phyloP scores from a whole-genome alignment of 1,140 invertebrate genomes.

The Drosophila paulistorum region DNA sequence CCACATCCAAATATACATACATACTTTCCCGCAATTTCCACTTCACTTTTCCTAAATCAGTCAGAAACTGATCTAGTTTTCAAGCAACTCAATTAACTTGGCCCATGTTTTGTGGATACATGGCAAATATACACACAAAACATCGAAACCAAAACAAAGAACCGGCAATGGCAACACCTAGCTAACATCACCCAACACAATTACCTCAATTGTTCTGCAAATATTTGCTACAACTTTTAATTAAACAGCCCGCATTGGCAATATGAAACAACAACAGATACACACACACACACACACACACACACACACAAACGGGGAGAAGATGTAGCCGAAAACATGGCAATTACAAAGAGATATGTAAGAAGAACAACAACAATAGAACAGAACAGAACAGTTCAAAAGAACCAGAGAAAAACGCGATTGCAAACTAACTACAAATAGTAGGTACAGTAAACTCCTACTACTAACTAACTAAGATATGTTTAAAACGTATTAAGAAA shows the following conservation, averaged over 20 bases:
- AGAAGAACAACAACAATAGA: conserved; percentile 1
- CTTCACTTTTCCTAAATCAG: conserved; percentile 3
- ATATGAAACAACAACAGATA: conserved; percentile 42
- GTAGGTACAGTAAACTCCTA: conserved; percentile 1
- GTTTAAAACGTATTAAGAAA: no score
- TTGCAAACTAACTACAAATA: neutral
- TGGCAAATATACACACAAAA: neutral
- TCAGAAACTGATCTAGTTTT: conserved; percentile 16
- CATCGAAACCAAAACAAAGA: no score
- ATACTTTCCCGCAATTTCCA: conserved; percentile 40
- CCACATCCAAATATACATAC: no score
- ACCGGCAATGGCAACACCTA: conserved; percentile 1
- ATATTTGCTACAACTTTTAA: conserved; percentile 77
- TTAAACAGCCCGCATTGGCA: conserved; percentile 40
- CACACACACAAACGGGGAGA: conserved; percentile 28
- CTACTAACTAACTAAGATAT: no score
- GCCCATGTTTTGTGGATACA: conserved; percentile 20
- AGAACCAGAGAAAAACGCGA: neutral
- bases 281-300: no score
- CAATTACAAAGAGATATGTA: conserved; percentile 60
- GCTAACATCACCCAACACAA: conserved; percentile 25
- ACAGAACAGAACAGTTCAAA: neutral
- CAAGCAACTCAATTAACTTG: conserved; percentile 68
- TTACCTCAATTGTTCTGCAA: conserved; percentile 52
- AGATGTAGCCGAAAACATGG: conserved; percentile 54